Conservation (phyloP, 1,140 invertebrate genomes). For the Drosophila baimaii region DNA sequence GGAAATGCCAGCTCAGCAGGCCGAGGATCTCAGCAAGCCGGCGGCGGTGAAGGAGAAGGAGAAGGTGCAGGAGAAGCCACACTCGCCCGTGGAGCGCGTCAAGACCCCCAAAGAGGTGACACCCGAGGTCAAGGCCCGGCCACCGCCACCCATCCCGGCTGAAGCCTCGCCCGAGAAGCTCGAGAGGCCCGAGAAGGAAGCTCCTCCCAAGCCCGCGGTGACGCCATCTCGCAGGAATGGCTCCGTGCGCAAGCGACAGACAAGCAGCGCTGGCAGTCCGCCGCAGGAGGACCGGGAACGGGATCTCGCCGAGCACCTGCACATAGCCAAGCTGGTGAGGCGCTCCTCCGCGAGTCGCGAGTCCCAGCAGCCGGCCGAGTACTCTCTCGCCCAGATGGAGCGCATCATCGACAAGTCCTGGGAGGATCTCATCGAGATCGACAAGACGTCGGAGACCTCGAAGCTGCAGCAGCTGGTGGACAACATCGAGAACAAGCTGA, state of each 20-base stretch:
- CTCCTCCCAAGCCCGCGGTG: conserved; percentile 24
- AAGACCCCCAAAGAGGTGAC: conserved; percentile 33
- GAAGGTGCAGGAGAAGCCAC: conserved; percentile 35
- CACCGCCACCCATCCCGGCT: not conserved
- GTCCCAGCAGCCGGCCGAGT: conserved; percentile 54
- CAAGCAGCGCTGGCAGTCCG: conserved; percentile 50
- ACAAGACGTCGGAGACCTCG: conserved; percentile 93
- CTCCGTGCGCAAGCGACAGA: conserved; percentile 63
- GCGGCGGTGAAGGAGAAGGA: conserved; percentile 24
- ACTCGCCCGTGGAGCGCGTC: conserved; percentile 36
- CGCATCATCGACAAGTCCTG: conserved; percentile 92
- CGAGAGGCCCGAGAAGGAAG: conserved; percentile 51
- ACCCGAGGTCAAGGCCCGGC: conserved; percentile 10
- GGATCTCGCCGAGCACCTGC: conserved; percentile 49
- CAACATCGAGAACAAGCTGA: conserved; percentile 97
- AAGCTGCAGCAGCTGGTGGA: conserved; percentile 97
- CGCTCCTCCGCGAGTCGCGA: conserved; percentile 71
- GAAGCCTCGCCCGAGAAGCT: conserved; percentile 29
- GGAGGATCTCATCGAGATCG: conserved; percentile 97
- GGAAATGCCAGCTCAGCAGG: conserved; percentile 34
- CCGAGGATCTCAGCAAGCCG: conserved; percentile 71
- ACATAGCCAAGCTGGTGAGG: conserved; percentile 65
- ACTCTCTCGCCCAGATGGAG: conserved; percentile 76
- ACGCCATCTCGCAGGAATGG: conserved; percentile 54
- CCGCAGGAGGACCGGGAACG: conserved; percentile 51